Conservation (phyloP, 2,113 vertebrate genomes). For the Lycaon pictus region DNA sequence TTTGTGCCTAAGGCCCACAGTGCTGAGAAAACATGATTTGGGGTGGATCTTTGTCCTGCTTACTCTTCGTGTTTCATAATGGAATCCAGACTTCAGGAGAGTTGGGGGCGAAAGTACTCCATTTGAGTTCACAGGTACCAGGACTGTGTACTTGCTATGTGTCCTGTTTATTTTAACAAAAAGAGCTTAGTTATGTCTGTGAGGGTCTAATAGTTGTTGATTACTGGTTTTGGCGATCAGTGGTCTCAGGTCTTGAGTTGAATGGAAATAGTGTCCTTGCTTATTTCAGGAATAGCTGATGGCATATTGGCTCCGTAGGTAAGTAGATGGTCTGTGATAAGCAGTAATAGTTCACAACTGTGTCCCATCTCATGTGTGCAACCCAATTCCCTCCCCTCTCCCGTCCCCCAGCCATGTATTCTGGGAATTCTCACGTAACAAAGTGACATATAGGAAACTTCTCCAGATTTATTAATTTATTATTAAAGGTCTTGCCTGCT, state of each 20-base stretch:
- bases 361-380: no score
- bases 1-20: not conserved
- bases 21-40: not conserved
- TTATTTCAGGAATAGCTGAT: slow-evolving; percentile 20
- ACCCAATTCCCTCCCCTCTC: no score
- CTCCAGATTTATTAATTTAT: accelerated
- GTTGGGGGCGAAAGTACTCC: not conserved
- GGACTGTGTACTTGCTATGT: not conserved
- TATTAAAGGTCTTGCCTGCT: not conserved
- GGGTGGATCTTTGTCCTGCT: not conserved
- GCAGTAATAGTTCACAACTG: not conserved
- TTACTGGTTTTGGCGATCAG: not conserved
- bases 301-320: not conserved
- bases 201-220: not conserved
- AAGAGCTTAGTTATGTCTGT: not conserved
- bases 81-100: not conserved
- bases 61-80: not conserved
- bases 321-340: not conserved
- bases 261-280: not conserved
- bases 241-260: not conserved
- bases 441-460: not conserved
- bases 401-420: not conserved
- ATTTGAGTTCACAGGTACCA: not conserved
- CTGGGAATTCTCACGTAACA: not conserved
- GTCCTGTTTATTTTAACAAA: not conserved